A percentile compares a stretch with the other conserved stretches of the same genome.
These are phyloP conservation scores for Andrena cerasifolii DNA, from an alignment of 1,140 invertebrate genomes.

Conservation along the genomic window DNA sequence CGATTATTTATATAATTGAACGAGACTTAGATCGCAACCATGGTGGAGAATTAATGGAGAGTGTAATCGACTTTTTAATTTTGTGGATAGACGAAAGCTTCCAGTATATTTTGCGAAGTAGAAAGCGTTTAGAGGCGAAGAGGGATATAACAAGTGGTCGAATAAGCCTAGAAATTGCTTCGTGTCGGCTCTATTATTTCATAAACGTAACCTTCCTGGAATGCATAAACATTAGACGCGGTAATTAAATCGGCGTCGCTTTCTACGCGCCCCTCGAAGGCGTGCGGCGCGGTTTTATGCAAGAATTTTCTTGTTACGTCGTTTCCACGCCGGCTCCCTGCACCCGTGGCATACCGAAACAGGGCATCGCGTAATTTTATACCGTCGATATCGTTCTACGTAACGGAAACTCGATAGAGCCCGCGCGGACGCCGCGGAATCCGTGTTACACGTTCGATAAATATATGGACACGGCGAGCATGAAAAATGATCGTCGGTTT, in stretches of 20 bases:
- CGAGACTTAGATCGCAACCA: too few species aligned
- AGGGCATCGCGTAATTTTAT: slow-evolving; percentile 40
- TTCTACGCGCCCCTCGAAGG: slow-evolving; percentile 11
- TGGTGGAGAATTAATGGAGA: too few species aligned
- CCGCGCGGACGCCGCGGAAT: background rate
- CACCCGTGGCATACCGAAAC: slow-evolving; percentile 22
- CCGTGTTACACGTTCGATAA: background rate
- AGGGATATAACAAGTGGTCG: background rate
- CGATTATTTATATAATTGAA: too few species aligned
- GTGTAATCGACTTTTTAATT: too few species aligned
- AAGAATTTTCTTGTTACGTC: slow-evolving; percentile 46
- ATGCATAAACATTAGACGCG: slow-evolving; percentile 6
- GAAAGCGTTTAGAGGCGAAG: background rate
- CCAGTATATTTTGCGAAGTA: too few species aligned
- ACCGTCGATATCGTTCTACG: slow-evolving; percentile 21
- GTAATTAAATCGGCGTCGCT: slow-evolving; percentile 35
- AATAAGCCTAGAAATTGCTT: background rate
- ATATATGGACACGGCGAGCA: background rate
- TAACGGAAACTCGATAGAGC: slow-evolving; percentile 24
- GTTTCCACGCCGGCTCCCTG: slow-evolving; percentile 28
- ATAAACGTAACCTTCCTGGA: slow-evolving; percentile 31
- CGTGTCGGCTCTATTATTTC: background rate
- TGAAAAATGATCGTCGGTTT: slow-evolving; percentile 3
- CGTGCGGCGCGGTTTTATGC: slow-evolving; percentile 35
- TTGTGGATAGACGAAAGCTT: too few species aligned